Evolutionary conservation across 2,113 vertebrate genomes (phyloP).

Genomic region (Epinephelus moara): DNA sequence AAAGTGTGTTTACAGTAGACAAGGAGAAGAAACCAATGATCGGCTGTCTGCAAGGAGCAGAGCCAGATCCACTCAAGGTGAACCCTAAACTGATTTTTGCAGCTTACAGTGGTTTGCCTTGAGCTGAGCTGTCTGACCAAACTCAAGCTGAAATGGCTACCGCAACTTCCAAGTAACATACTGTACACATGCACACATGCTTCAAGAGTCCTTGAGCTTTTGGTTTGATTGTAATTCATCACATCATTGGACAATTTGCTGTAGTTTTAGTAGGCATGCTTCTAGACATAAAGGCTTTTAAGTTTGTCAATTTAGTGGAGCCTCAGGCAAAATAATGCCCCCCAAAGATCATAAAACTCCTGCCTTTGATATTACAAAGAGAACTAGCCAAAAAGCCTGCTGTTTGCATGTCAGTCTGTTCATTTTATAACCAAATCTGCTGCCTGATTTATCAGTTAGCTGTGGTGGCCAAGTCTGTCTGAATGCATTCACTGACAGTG

Average conservation of each 20-base stretch:
- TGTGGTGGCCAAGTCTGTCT: background rate
- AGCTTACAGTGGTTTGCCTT: conserved; percentile 28
- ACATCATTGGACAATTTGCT: conserved; percentile 2
- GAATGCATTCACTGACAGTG: background rate
- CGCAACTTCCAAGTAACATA: conserved; percentile 35
- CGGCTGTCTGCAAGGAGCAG: conserved; percentile 20
- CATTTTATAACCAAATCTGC: background rate
- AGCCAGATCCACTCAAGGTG: conserved; percentile 63
- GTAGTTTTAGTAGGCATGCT: conserved; percentile 1
- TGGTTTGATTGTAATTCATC: conserved; percentile 25
- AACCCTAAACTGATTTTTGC: conserved; percentile 53
- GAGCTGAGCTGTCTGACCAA: conserved; percentile 41
- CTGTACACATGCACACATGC: conserved; percentile 2
- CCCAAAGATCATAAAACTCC: background rate
- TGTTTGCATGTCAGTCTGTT: background rate
- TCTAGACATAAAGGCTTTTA: conserved; percentile 1
- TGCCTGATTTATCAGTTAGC: background rate
- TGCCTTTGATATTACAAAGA: no score
- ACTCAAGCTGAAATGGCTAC: conserved; percentile 28
- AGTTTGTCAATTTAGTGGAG: background rate
- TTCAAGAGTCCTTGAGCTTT: conserved; percentile 30
- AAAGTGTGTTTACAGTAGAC: conserved; percentile 46
- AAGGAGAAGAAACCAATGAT: conserved; percentile 41
- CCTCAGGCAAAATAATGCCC: background rate
- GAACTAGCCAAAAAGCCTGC: background rate